phyloP scores from a whole-genome alignment of 2,797 vertebrate genomes.

The Eupleurogrammus muticus region DNA sequence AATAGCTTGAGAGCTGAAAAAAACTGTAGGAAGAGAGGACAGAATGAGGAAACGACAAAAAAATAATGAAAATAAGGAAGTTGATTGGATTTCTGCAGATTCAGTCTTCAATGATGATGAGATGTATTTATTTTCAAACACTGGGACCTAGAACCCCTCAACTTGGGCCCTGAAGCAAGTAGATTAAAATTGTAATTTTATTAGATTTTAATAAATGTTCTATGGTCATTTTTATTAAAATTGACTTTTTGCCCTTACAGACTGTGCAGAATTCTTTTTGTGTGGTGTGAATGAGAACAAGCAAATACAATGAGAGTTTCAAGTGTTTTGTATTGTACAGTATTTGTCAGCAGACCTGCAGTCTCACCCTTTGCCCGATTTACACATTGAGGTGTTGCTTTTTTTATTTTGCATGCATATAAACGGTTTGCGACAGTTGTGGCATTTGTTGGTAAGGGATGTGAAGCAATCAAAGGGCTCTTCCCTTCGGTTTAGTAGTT shows the following conservation, averaged over 20 bases:
- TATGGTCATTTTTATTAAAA: slow-evolving; percentile 90
- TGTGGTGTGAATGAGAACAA: background rate
- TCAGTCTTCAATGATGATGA: slow-evolving; percentile 60
- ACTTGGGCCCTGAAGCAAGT: slow-evolving; percentile 74
- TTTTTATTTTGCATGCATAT: background rate
- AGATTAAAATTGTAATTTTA: slow-evolving; percentile 85
- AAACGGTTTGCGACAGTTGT: slow-evolving; percentile 40
- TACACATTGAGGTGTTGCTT: background rate
- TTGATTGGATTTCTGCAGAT: slow-evolving; percentile 57
- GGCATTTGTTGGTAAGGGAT: slow-evolving; percentile 15
- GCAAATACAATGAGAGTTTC: no score
- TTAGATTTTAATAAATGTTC: slow-evolving; percentile 90
- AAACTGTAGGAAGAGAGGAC: slow-evolving; percentile 24
- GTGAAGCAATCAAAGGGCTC: slow-evolving; percentile 37
- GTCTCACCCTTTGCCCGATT: no score
- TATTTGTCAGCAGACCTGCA: no score
- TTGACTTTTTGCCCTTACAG: slow-evolving; percentile 76
- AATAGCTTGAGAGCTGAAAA: slow-evolving; percentile 34
- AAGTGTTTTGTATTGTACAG: no score
- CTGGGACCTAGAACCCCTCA: slow-evolving; percentile 73
- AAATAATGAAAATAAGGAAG: slow-evolving; percentile 39
- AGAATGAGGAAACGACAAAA: slow-evolving; percentile 11
- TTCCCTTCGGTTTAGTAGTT: slow-evolving; percentile 37
- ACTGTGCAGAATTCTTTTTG: slow-evolving; percentile 19
- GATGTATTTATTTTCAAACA: slow-evolving; percentile 86